Percentiles rank a stretch among this genome's conserved stretches.
Conservation (phyloP, 2,888 invertebrate species). For the Polyploca ridens region DNA sequence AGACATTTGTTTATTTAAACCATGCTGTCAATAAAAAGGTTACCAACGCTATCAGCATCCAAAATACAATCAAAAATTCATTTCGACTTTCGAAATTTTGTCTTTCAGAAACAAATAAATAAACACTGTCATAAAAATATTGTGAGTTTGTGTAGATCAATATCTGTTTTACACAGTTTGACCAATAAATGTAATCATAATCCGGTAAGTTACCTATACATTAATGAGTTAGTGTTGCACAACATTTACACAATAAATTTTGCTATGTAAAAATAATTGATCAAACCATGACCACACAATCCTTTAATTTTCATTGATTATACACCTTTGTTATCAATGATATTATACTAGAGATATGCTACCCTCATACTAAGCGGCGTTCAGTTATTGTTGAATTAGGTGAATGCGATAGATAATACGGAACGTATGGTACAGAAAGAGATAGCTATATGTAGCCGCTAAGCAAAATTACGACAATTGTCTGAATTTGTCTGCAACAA, state of each 20-base stretch:
- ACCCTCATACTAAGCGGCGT: too few relatives aligned
- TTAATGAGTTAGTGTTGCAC: too few relatives aligned
- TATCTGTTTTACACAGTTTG: slow-evolving; percentile 62
- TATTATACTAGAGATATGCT: too few relatives aligned
- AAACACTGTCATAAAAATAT: slow-evolving; percentile 53
- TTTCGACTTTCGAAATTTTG: slow-evolving; percentile 45
- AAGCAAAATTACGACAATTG: too few relatives aligned
- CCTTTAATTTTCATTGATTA: too few relatives aligned
- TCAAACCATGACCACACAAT: too few relatives aligned
- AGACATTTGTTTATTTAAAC: slow-evolving; percentile 13
- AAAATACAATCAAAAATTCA: slow-evolving; percentile 63
- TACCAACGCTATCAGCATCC: slow-evolving; percentile 63
- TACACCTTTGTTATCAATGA: too few relatives aligned
- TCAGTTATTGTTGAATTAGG: too few relatives aligned
- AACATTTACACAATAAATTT: not conserved
- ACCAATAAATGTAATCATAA: slow-evolving; percentile 59
- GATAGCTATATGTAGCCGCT: too few relatives aligned
- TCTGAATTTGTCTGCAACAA: too few relatives aligned
- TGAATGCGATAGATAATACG: too few relatives aligned
- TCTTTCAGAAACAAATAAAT: slow-evolving; percentile 52
- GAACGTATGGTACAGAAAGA: too few relatives aligned
- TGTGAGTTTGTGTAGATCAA: slow-evolving; percentile 64
- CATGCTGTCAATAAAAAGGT: slow-evolving; percentile 71
- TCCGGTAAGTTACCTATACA: slow-evolving; percentile 55
- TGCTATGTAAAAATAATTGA: not conserved